A percentile compares a stretch with the other conserved stretches of the same genome.
phyloP scores from a whole-genome alignment of 2,113 vertebrate genomes.

The Solea senegalensis region DNA sequence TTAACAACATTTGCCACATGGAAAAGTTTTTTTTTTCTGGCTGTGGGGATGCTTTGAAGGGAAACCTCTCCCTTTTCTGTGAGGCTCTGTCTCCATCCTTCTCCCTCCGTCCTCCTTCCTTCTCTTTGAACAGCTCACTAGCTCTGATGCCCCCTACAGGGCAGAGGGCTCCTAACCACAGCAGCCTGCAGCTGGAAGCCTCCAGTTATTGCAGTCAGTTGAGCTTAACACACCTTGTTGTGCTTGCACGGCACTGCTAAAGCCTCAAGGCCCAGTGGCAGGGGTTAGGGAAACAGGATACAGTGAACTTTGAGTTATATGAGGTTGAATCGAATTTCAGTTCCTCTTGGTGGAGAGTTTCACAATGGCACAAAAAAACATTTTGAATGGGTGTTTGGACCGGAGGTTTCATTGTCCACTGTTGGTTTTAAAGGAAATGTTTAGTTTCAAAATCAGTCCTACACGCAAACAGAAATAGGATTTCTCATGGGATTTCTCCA shows the following conservation, averaged over 20 bases:
- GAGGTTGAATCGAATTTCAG: background rate
- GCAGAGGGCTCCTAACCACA: constrained; percentile 7
- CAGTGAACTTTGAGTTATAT: background rate
- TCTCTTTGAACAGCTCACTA: constrained; percentile 21
- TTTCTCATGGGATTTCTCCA: background rate
- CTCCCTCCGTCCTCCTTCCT: background rate
- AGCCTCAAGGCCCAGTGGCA: background rate
- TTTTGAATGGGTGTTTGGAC: constrained; percentile 7
- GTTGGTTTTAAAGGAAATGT: background rate
- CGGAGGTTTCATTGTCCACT: background rate
- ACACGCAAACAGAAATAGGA: background rate
- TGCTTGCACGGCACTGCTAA: background rate
- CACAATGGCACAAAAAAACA: constrained; percentile 10
- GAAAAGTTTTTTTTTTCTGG: background rate
- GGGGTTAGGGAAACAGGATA: constrained; percentile 1
- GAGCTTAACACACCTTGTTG: constrained; percentile 13
- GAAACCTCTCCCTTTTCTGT: background rate
- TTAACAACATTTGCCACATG: background rate
- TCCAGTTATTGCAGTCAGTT: constrained; percentile 25
- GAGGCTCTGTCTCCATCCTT: background rate
- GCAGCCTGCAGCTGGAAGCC: constrained; percentile 35
- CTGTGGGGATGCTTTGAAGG: background rate
- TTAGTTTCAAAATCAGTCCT: background rate
- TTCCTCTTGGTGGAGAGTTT: constrained; percentile 36
- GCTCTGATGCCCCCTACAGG: constrained; percentile 74